A percentile compares a stretch with the other conserved stretches of the same genome.
Conservation (phyloP, 2,888 invertebrate species). For the Cheilosia vulpina region DNA sequence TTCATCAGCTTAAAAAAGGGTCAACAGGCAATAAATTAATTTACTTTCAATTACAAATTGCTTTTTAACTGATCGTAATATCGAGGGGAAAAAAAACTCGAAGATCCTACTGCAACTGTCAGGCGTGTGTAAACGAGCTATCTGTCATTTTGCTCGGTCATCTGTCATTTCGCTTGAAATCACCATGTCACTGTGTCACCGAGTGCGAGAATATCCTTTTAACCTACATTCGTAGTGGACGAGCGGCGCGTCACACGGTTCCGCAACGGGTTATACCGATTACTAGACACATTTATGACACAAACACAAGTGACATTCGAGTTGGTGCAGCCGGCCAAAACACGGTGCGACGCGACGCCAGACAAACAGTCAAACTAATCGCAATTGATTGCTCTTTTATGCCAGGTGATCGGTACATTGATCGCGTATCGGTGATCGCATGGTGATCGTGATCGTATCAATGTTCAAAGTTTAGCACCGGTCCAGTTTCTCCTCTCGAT, state of each 20-base stretch:
- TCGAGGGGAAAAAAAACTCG: slow-evolving; percentile 16
- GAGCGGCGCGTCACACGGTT: background rate
- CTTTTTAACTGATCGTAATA: slow-evolving; percentile 68
- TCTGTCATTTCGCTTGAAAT: slow-evolving; percentile 69
- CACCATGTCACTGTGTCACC: slow-evolving; percentile 71
- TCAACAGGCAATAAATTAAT: slow-evolving; percentile 74
- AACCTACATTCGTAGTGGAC: slow-evolving; percentile 57
- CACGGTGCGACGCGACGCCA: background rate
- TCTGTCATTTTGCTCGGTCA: slow-evolving; percentile 71
- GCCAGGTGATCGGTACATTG: slow-evolving; percentile 69
- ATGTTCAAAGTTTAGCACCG: slow-evolving; percentile 55
- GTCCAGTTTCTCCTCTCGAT: slow-evolving; percentile 7
- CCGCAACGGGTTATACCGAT: slow-evolving; percentile 64
- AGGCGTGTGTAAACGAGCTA: slow-evolving; percentile 39
- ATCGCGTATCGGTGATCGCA: slow-evolving; percentile 44
- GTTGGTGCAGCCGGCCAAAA: slow-evolving; percentile 49
- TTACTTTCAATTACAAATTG: slow-evolving; percentile 73
- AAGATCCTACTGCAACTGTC: slow-evolving; percentile 46
- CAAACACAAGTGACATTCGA: slow-evolving; percentile 66
- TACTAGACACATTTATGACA: slow-evolving; percentile 70
- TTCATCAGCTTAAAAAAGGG: slow-evolving; percentile 50
- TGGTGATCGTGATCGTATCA: slow-evolving; percentile 56
- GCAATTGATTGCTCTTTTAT: slow-evolving; percentile 73
- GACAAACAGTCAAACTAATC: slow-evolving; percentile 63
- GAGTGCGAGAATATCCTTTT: slow-evolving; percentile 71